Base-by-base conservation (phyloP, 64 coral and sea anemone species). In the Actinia equina region DNA sequence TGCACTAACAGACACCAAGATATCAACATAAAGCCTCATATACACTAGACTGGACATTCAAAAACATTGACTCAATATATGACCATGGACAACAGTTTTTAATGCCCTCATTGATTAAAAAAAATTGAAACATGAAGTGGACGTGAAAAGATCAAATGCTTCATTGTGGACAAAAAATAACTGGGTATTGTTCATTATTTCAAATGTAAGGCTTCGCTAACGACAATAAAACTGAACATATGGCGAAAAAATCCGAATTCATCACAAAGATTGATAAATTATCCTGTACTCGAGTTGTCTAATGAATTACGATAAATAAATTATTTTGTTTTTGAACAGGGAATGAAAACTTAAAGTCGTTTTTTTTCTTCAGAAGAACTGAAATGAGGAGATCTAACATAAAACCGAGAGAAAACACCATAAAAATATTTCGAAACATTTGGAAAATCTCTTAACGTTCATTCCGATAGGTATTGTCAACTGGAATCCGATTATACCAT, bases 131-230 rank as follows among this genome's bases (percentile, higher is more conserved):
- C 14, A 74, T 74, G 20, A 30, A 74, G 69, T 74, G 0, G 69
- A 74, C 69, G 27, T 43, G 45, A 81, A 80, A 81, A 81, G 78
- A 81, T 81, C 78, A 81, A 81, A 81, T 52, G 78, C 42, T 81
- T 81, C 22, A 74, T 81, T n/a, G 78, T 44, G 45, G 20, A 52
- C 43, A 81, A 81, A 41, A 81, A 52, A 45, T 81, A 81, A 51
- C 78, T 20, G 3, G 5, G 17, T 37, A 81, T 81, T 81, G 78
- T 81, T 44, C 22, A 9, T 10, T n/a, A 8, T 17, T 52, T 79
- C 4, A 44, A 79, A 44, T 79, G 15, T 43, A 42, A 22, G 23
- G 17, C 78, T 20, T 49, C 8, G 12, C 26, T 3, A 49, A 14
- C 18, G 20, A 81, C 78, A 81, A 81, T 51, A 44, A n/a, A 51